Percentiles rank a stretch among this genome's conserved stretches.
Conservation (phyloP, 2,888 invertebrate species). For the Formica aserva region DNA sequence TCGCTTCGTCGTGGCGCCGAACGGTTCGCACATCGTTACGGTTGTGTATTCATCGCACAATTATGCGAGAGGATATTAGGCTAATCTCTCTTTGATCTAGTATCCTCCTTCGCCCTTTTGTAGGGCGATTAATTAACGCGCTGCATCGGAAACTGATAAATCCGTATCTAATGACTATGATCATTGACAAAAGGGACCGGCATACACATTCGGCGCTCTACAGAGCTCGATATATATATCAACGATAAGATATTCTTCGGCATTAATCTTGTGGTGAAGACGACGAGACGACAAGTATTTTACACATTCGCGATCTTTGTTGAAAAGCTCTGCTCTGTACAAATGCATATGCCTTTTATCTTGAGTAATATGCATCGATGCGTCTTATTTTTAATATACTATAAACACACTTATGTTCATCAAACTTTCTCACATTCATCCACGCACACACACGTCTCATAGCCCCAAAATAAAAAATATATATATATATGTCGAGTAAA, state of each 20-base stretch:
- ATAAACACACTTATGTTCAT: conserved; percentile 37
- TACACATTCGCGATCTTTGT: conserved; percentile 5
- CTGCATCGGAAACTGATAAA: conserved; percentile 21
- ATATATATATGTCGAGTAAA: background rate
- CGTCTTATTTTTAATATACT: conserved; percentile 2
- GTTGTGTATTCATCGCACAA: background rate
- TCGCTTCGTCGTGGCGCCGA: background rate
- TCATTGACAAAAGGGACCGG: conserved; percentile 14
- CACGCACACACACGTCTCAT: background rate
- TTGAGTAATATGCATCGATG: conserved; percentile 20
- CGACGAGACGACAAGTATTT: conserved; percentile 31
- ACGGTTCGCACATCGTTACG: background rate
- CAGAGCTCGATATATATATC: conserved; percentile 13
- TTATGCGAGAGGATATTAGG: conserved; percentile 26
- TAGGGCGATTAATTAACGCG: conserved; percentile 26
- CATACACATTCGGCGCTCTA: conserved; percentile 6
- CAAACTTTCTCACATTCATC: conserved; percentile 16
- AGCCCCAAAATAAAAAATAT: background rate
- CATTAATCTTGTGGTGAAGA: background rate
- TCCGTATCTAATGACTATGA: conserved; percentile 21
- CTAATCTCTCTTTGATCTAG: conserved; percentile 36
- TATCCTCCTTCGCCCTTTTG: background rate
- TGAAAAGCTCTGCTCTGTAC: conserved; percentile 14
- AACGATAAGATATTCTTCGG: conserved; percentile 21
- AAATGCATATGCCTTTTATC: background rate